phyloP scores from a whole-genome alignment of 2,888 invertebrate species.

The Aspidiotus destructor region DNA sequence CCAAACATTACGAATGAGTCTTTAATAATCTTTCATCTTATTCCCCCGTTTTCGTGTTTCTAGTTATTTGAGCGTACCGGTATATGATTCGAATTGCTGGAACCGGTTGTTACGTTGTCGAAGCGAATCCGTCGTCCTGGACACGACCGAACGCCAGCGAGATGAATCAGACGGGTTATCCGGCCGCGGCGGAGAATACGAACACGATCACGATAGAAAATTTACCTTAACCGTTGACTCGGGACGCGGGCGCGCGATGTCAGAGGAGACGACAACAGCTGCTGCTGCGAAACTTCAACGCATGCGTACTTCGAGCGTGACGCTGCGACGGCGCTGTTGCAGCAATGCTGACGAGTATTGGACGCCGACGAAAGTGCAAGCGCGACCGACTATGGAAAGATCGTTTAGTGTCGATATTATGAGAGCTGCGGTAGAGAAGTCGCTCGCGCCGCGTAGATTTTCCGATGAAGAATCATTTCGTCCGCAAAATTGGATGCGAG shows the following conservation, averaged over 20 bases:
- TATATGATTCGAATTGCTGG: not conserved
- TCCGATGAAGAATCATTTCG: slow-evolving; percentile 10
- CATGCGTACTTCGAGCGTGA: slow-evolving; percentile 28
- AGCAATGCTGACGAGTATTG: not conserved
- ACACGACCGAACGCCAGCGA: not conserved
- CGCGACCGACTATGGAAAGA: slow-evolving; percentile 5
- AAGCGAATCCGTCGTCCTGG: not conserved
- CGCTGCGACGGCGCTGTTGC: slow-evolving; percentile 16
- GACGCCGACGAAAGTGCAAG: not conserved
- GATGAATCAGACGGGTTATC: not conserved
- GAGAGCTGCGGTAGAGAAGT: slow-evolving; percentile 9
- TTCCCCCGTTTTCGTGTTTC: too few relatives aligned
- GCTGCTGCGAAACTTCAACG: slow-evolving; percentile 15
- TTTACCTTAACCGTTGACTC: slow-evolving; percentile 4
- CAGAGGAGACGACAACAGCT: not conserved
- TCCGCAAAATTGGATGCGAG: slow-evolving; percentile 26
- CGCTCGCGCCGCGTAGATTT: not conserved
- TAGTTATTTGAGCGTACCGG: too few relatives aligned
- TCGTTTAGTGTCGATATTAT: slow-evolving; percentile 22
- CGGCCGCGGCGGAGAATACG: not conserved
- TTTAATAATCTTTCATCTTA: too few relatives aligned
- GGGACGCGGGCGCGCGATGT: not conserved
- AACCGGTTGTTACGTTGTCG: slow-evolving; percentile 9
- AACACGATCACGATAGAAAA: slow-evolving; percentile 3
- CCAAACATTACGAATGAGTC: too few relatives aligned